Percentiles rank a stretch among this genome's conserved stretches.
phyloP scores from a whole-genome alignment of 2,888 invertebrate genomes.

The Himalopsyche kuldschensis region DNA sequence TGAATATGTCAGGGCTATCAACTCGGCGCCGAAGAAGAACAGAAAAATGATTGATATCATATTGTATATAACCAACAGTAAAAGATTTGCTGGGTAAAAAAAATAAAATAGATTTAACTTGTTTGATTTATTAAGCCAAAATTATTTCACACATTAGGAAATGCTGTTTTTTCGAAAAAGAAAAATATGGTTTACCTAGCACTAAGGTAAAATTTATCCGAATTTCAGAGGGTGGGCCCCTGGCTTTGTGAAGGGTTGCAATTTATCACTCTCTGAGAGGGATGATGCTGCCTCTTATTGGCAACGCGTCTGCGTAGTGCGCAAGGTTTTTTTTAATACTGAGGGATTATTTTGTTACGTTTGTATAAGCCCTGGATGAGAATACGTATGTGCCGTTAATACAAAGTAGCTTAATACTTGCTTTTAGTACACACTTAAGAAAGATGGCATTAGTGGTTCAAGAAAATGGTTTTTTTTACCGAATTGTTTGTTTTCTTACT shows the following conservation, averaged over 20 bases:
- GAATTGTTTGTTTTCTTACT: neutral
- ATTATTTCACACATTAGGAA: too few relatives aligned
- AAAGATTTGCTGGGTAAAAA: too few relatives aligned
- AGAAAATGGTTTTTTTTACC: neutral
- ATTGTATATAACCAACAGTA: too few relatives aligned
- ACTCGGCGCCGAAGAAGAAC: too few relatives aligned
- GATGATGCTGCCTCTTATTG: neutral
- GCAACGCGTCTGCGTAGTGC: neutral
- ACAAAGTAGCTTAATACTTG: neutral
- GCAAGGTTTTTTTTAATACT: neutral
- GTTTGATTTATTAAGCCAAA: too few relatives aligned
- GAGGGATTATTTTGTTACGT: neutral
- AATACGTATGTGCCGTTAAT: neutral
- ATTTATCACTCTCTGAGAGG: slow-evolving; percentile 30
- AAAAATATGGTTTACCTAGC: neutral
- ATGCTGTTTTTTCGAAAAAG: too few relatives aligned
- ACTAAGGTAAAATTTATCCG: slow-evolving; percentile 23
- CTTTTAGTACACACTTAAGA: neutral
- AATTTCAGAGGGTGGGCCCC: slow-evolving; percentile 15
- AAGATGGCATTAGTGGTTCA: neutral
- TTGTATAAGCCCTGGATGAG: neutral
- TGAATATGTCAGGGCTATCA: too few relatives aligned
- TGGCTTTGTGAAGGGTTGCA: slow-evolving; percentile 25
- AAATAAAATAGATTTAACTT: too few relatives aligned
- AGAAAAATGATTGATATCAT: too few relatives aligned